phyloP scores from a whole-genome alignment of 1,140 invertebrate genomes.

The roundworm (Caenorhabditis elegans) region WBcel235 BX284605.5:9966001-9966500 shows the following conservation, averaged over 20 bases:
- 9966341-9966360: no score
- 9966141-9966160: background rate
- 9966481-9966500: conserved; percentile 25
- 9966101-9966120: background rate
- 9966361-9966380: no score
- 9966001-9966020: background rate
- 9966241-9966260: background rate
- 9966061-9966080: background rate
- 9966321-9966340: no score
- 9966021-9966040: no score
- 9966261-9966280: background rate
- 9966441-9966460: no score
- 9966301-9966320: no score
- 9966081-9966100: background rate
- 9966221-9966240: background rate
- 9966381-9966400: no score
- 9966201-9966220: no score
- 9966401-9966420: no score
- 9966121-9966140: conserved; percentile 18
- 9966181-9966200: background rate
- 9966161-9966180: conserved; percentile 28
- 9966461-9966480: background rate
- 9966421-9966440: no score
- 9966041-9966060: background rate
- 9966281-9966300: no score